These are phyloP conservation scores for Macheiramphus alcinus DNA, from an alignment of 2,113 vertebrate genomes.

Conservation along the genomic window DNA sequence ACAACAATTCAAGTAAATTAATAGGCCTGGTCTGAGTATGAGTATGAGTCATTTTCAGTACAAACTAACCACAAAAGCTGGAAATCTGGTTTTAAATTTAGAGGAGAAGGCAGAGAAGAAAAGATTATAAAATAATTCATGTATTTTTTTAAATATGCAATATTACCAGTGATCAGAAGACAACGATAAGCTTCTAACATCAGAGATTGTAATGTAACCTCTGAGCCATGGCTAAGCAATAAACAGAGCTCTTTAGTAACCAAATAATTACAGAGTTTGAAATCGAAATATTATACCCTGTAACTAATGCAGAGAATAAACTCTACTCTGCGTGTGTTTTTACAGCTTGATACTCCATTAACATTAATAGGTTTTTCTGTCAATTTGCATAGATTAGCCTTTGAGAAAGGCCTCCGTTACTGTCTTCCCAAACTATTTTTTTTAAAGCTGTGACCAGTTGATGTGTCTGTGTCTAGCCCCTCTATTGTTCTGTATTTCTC, in stretches of 20 bases:
- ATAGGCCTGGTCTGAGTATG: not conserved
- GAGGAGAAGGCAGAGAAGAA: not conserved
- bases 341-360: not conserved
- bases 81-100: not conserved
- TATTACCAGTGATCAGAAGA: not conserved
- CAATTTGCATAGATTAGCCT: not conserved
- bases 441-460: not conserved
- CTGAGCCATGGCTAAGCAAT: not conserved
- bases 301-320: not conserved
- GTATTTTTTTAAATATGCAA: not conserved
- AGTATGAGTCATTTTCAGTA: constrained; percentile 20
- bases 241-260: not conserved
- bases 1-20: constrained; percentile 8
- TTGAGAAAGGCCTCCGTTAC: not conserved
- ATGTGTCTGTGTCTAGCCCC: not conserved
- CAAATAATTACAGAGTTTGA: not conserved
- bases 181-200: not conserved
- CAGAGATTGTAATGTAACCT: not conserved
- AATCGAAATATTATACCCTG: not conserved
- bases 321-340: not conserved
- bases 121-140: not conserved
- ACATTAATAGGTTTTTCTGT: not conserved
- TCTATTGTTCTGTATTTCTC: not conserved
- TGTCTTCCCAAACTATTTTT: not conserved
- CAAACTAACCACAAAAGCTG: constrained; percentile 11